Base-by-base conservation (phyloP, 2,888 invertebrate species). In the Tenthredo distinguenda region DNA sequence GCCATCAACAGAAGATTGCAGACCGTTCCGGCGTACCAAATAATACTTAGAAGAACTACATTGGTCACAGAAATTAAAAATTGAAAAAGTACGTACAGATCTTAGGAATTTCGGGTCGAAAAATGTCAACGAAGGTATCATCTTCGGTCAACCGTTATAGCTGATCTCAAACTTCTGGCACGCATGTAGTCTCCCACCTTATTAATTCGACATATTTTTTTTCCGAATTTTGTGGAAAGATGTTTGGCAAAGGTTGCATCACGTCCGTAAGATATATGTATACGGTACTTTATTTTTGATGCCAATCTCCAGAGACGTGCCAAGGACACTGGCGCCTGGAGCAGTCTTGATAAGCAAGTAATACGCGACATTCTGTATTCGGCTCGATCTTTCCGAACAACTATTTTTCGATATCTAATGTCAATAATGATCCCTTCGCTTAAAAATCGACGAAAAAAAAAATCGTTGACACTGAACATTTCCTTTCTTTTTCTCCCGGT, bases 1-100 rank as follows among this genome's bases (percentile, higher is more conserved):
- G 77, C 47, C 77, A 77, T 77, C 77, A 77, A 77, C 77, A 77
- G 77, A 77, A 55, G 55, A 55, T 31, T n/a, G 77, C 50, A 18
- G 31, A 40, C 77, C 55, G 50, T 55, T 18, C 9, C 50, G 26
- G 50, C 15, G 55, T 77, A 55, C 31, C 34, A 55, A 77, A 76
- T 43, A 2, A 47, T 47, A 12, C 15, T 3, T 9, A n/a, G 15
- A 74, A 21, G 0, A 21, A 21, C 10, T 9, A 74, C 12, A 71
- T 4, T 21, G 40, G 26, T 21, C 1, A 6, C 31, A 55, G 31
- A 18, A 77, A 40, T 47, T 10, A 26, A 6, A 40, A 55, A 47
- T 40, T 34, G 55, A 77, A 77, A 26, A 50, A 26, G 26, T 6
- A 10, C 5, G 2, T 4, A 21, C 34, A 65, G n/a, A 10, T 65